These are phyloP conservation scores for Pluvianellus socialis DNA, from an alignment of 2,113 vertebrate genomes.

Conservation along the genomic window DNA sequence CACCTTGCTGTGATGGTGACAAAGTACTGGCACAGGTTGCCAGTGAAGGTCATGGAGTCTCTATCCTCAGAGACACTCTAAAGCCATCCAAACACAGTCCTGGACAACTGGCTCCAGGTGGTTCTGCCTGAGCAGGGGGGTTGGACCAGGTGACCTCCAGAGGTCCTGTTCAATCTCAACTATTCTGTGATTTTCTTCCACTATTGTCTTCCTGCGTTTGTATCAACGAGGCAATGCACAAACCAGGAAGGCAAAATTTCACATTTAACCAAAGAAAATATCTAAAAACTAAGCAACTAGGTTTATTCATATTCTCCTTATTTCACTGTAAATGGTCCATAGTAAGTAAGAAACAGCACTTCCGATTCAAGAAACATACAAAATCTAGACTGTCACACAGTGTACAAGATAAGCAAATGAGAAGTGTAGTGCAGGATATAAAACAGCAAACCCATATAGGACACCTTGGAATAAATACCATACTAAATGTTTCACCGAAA, in stretches of 20 bases:
- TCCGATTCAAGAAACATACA: not conserved
- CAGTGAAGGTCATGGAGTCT: not conserved
- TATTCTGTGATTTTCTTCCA: not conserved
- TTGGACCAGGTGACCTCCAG: not conserved
- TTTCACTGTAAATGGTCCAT: not conserved
- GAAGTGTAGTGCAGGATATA: not conserved
- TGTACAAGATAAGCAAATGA: not conserved
- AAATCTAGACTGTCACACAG: not conserved
- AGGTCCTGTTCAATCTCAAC: not conserved
- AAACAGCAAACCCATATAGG: not conserved
- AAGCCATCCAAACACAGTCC: not conserved
- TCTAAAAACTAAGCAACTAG: not conserved
- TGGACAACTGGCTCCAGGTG: not conserved
- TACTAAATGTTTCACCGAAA: not conserved
- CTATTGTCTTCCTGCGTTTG: not conserved
- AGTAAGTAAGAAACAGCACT: not conserved
- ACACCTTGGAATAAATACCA: not conserved
- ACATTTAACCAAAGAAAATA: not conserved
- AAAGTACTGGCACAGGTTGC: not conserved
- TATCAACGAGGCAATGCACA: not conserved
- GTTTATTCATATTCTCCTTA: not conserved
- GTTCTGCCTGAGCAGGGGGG: not conserved
- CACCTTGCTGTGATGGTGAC: not conserved
- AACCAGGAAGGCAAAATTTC: not conserved
- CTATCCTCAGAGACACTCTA: not conserved